These are phyloP conservation scores for Tympanoctomys barrerae DNA, from an alignment of 2,797 vertebrate species.

Conservation along the genomic window DNA sequence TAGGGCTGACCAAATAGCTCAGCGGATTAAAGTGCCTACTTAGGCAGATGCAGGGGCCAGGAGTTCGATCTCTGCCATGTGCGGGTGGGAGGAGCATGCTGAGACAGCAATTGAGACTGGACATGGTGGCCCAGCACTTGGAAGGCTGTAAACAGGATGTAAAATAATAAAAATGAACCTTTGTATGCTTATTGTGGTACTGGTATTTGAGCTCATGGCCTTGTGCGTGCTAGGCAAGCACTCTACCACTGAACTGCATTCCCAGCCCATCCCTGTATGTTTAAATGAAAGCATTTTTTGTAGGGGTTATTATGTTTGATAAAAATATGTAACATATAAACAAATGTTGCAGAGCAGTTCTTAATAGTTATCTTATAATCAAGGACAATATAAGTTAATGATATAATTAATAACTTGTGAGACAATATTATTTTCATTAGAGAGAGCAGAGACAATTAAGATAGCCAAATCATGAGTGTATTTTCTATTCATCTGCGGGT, in stretches of 20 bases:
- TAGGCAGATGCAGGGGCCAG: too few species aligned
- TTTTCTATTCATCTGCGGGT: not conserved
- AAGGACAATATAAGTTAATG: conserved; percentile 30
- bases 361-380: conserved; percentile 27
- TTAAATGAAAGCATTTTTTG: not conserved
- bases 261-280: not conserved
- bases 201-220: too few species aligned
- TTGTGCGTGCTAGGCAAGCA: too few species aligned
- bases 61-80: too few species aligned
- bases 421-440: not conserved
- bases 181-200: not conserved
- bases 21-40: too few species aligned
- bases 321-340: not conserved
- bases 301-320: not conserved
- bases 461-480: not conserved
- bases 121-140: too few species aligned
- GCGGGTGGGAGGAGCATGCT: too few species aligned
- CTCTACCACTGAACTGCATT: too few species aligned
- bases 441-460: conserved; percentile 18
- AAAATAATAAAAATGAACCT: not conserved
- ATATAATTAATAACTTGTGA: not conserved
- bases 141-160: too few species aligned
- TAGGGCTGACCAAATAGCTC: too few species aligned
- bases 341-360: not conserved
- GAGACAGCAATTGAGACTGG: too few species aligned